Base-by-base conservation (phyloP, 2,113 vertebrate genomes). In the Myiozetetes cayanensis region DNA sequence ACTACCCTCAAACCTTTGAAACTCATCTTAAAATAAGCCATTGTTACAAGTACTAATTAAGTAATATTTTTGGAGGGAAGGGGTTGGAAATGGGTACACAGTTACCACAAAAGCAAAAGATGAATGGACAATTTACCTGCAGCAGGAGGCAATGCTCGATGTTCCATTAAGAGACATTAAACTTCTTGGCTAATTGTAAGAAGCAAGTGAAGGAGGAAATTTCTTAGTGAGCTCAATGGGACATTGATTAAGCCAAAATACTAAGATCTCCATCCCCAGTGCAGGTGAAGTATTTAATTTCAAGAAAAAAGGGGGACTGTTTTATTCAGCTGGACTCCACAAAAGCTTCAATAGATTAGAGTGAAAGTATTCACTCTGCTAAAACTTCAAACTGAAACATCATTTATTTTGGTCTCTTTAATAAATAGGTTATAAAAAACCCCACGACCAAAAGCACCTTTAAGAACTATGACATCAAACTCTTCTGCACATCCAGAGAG, bases 1-100 rank as follows among this genome's bases (percentile, higher is more conserved):
- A 67, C 87, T 53, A 46, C 85, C 78, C 61, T 96, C 56, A 84
- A 77, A 76, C 43, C 82, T 89, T 95, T 94, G 72, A 94, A 90
- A 43, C 28, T 46, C 76, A 79, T 94, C 84, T 74, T 43, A 43
- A 93, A 89, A 82, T 68, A 91, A 94, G 65, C 37, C 52, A 93
- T 91, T 91, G 58, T 91, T 96, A 95, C 87, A 97, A 95, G 95
- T 96, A 93, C 66, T 94, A 93, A 96, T 97, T 97, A 96, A 95
- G 72, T 75, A 83, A 91, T 85, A 90, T 85, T 83, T 96, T 96
- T 95, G 75, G 91, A 86, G 49, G 56, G 50, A 94, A 95, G 58
- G 66, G 63, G 81, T 44, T 93, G 53, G 80, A 92, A 94, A 84
- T 44, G 67, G 71, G 71, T 90, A 90, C 7, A 55, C 71, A 62